phyloP scores from a whole-genome alignment of 2,113 vertebrate species.

The Pholis gunnellus region DNA sequence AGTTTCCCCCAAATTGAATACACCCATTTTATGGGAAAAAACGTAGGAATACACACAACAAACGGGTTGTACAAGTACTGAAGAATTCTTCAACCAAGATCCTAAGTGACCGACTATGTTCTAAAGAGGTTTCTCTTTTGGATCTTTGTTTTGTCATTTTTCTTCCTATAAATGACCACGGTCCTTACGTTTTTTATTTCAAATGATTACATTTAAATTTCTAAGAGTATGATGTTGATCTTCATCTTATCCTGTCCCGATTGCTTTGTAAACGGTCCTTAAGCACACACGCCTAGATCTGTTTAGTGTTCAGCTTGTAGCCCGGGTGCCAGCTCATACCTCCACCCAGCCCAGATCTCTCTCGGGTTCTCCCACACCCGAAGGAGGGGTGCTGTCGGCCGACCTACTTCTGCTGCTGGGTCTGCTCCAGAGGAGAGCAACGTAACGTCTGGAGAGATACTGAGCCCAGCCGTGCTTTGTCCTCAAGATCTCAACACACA shows the following conservation, averaged over 20 bases:
- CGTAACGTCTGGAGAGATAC: conserved; percentile 80
- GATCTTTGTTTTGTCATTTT: background rate
- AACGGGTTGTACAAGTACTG: background rate
- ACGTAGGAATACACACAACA: background rate
- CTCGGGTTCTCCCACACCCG: conserved; percentile 43
- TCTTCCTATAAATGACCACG: background rate
- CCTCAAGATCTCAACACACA: conserved; percentile 56
- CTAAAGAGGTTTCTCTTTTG: background rate
- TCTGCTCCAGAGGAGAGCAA: conserved; percentile 70
- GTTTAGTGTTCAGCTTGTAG: conserved; percentile 47
- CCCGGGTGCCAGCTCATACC: conserved; percentile 57
- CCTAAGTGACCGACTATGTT: background rate
- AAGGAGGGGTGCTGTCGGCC: conserved; percentile 55
- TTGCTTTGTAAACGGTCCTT: conserved; percentile 34
- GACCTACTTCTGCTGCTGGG: conserved; percentile 77
- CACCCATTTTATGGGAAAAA: background rate
- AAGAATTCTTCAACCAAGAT: background rate
- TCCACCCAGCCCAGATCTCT: conserved; percentile 52
- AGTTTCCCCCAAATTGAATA: conserved; percentile 14
- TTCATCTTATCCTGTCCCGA: conserved; percentile 34
- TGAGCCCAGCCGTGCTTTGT: conserved; percentile 70
- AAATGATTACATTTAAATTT: conserved; percentile 28
- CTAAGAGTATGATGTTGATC: background rate
- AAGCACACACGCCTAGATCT: conserved; percentile 52
- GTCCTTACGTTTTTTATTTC: background rate